Evolutionary conservation across 2,113 vertebrate species (phyloP).

Genomic region (Otolemur garnettii): DNA sequence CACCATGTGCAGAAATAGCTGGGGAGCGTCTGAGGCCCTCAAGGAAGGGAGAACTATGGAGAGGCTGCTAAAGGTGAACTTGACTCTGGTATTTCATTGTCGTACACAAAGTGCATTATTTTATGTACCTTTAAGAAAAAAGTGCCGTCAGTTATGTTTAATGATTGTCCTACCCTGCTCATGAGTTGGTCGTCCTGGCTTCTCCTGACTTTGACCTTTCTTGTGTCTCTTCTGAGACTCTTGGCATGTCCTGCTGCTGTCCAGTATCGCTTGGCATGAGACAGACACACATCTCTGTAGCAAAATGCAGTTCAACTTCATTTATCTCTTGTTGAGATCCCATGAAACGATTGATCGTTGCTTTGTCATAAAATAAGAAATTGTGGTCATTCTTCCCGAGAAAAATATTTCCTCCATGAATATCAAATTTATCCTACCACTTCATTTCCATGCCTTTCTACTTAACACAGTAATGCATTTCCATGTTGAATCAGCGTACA

Average conservation of each 20-base stretch:
- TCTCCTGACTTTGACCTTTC: background rate
- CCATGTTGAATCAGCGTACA: background rate
- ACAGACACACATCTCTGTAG: background rate
- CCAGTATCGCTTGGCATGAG: background rate
- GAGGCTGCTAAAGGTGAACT: background rate
- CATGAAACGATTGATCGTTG: background rate
- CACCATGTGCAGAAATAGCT: background rate
- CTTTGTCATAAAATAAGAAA: background rate
- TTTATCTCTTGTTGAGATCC: background rate
- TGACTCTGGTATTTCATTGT: background rate
- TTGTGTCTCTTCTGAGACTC: background rate
- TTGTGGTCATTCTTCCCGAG: background rate
- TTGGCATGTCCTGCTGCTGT: background rate
- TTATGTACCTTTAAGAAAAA: background rate
- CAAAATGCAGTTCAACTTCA: background rate
- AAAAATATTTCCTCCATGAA: constrained; percentile 5
- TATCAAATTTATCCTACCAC: background rate
- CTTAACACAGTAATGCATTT: background rate
- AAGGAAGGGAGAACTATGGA: background rate
- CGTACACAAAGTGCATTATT: background rate
- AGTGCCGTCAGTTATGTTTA: background rate
- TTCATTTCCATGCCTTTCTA: background rate
- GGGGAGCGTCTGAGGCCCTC: background rate
- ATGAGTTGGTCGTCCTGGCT: background rate
- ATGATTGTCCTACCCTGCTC: background rate